Evolutionary conservation across 2,797 vertebrate species (phyloP), one percentile per base, ranked within the genome.

Genomic region (Pangasius mekongensis): DNA sequence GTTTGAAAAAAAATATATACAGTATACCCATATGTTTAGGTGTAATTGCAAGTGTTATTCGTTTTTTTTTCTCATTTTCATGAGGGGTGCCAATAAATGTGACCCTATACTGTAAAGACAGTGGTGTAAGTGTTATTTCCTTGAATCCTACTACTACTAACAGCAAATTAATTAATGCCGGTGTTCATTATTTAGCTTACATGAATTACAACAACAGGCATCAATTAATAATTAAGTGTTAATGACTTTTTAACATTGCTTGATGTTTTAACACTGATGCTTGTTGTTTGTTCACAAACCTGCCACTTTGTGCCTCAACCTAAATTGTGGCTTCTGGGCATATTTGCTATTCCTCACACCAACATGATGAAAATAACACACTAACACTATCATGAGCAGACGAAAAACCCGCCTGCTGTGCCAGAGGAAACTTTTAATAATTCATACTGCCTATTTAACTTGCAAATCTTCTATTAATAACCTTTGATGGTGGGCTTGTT

Each of bases 361-460:
- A 60, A 82, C 88, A 39, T 90, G 56, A 56, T 58, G 24, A 78
- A 76, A 52, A 73, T 86, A 91, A 91, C 93, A 89, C 90, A 86
- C 87, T 87, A 91, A 92, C 92, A 76, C 92, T 56, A 83, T 83
- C 67, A 86, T 36, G 58, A 67, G 74, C 69, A 91, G 73, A 89
- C 85, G 83, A 56, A 86, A 82, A 83, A 87, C 86, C 71, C 33
- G 18, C 83, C 52, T 62, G 91, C 90, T 89, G 89, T 92, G 92
- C 92, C 93, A 90, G 91, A 88, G 77, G 90, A 93, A 93, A 89
- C 91, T 90, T 93, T 94, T 93, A 93, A 93, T 93, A 91, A 87
- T 92, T 93, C 92, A 95, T 94, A 93, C 95, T 94, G 94, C 94
- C 93, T 92, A 92, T 94, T 94, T 93, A 95, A 95, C 95, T 93